phyloP scores from a whole-genome alignment of 2,888 invertebrate species.

The Agriopis aurantiaria region DNA sequence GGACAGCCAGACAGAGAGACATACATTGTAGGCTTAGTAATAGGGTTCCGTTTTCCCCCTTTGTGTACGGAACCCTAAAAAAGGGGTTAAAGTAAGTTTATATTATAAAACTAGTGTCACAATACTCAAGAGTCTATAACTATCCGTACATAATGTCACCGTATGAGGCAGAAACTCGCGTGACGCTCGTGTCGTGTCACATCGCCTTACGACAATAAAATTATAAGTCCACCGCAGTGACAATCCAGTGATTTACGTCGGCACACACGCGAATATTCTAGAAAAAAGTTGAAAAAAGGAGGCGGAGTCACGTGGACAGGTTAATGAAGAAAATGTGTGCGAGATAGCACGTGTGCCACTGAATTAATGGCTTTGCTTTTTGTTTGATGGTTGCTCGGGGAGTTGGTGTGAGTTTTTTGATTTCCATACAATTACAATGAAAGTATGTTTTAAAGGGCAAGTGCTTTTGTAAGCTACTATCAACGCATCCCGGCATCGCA shows the following conservation, averaged over 20 bases:
- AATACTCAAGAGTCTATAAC: neutral
- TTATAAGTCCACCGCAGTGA: slow-evolving; percentile 85
- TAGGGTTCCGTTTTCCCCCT: too few species aligned
- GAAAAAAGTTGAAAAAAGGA: slow-evolving; percentile 67
- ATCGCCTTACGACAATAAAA: slow-evolving; percentile 84
- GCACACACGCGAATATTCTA: slow-evolving; percentile 84
- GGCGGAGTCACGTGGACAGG: slow-evolving; percentile 69
- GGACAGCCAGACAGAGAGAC: too few species aligned
- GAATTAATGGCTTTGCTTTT: slow-evolving; percentile 48
- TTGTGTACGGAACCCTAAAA: too few species aligned
- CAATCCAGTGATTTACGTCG: slow-evolving; percentile 85
- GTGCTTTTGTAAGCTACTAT: neutral
- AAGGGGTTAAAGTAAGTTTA: too few species aligned
- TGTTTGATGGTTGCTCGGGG: slow-evolving; percentile 36
- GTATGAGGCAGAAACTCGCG: slow-evolving; percentile 60
- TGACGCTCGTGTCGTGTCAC: slow-evolving; percentile 77
- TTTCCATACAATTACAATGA: slow-evolving; percentile 4
- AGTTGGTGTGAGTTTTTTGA: slow-evolving; percentile 9
- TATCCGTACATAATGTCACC: neutral
- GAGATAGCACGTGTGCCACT: slow-evolving; percentile 77
- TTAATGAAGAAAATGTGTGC: slow-evolving; percentile 80
- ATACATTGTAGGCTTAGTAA: too few species aligned
- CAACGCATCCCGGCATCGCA: too few species aligned
- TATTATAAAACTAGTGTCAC: neutral
- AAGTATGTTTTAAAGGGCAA: neutral